These are phyloP conservation scores for Toxonevra muliebris DNA, from an alignment of 2,888 invertebrate species.

Conservation along the genomic window DNA sequence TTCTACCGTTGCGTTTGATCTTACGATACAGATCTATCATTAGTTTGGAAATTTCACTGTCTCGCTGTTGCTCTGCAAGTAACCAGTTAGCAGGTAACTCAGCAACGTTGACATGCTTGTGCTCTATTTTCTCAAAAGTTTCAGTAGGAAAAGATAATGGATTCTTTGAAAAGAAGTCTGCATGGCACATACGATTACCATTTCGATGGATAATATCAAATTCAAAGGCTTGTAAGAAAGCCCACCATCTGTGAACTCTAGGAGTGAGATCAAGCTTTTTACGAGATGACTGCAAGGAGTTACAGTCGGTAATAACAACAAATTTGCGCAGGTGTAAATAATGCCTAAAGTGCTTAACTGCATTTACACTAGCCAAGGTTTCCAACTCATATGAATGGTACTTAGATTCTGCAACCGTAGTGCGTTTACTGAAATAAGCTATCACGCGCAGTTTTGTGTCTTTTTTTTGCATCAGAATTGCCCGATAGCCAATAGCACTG, in stretches of 20 bases:
- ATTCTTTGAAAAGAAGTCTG: conserved; percentile 26
- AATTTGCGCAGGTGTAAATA: conserved; percentile 32
- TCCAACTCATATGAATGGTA: conserved; percentile 39
- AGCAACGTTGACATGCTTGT: neutral
- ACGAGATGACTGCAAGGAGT: conserved; percentile 26
- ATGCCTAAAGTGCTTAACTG: conserved; percentile 39
- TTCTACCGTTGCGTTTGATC: conserved; percentile 19
- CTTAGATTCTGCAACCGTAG: conserved; percentile 26
- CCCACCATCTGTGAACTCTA: conserved; percentile 10
- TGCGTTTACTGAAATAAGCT: neutral
- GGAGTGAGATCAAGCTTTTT: conserved; percentile 30
- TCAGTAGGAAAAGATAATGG: conserved; percentile 1
- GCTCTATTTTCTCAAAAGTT: neutral
- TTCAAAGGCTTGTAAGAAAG: conserved; percentile 19
- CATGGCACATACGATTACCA: conserved; percentile 23
- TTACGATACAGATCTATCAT: conserved; percentile 9
- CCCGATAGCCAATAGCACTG: conserved; percentile 15
- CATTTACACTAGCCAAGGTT: conserved; percentile 38
- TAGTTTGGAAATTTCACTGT: conserved; percentile 18
- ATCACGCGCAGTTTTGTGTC: neutral
- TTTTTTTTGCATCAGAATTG: neutral
- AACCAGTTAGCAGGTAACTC: conserved; percentile 6
- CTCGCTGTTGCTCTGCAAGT: conserved; percentile 17
- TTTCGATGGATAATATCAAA: conserved; percentile 25
- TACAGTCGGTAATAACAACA: conserved; percentile 35